Base-by-base conservation (phyloP, 2,888 invertebrate genomes). In the Rhamphomyia laevipes region DNA sequence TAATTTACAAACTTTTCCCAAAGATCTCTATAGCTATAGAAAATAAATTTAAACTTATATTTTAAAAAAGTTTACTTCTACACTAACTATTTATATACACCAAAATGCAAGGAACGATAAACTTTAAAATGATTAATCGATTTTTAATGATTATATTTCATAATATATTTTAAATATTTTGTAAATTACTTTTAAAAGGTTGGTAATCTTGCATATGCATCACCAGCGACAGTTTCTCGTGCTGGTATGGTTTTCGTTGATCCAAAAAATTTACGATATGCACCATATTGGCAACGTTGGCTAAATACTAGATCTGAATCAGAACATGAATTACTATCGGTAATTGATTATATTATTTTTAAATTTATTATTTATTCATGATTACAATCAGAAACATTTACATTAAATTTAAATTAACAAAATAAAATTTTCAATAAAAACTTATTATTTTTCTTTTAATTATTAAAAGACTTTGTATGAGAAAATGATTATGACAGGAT, bases 171-270 rank as follows among this genome's bases (percentile, higher is more conserved):
- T n/a, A n/a, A 27, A 27, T 27, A 27, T 27, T 9, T 9, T 27
- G 23, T 27, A 7, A 7, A 21, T 21, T 21, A 21, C 21, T 35
- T 40, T 45, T 51, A 55, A 11, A 55, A 81, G 81, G 88, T 93
- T 23, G 91, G 87, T 2, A 86, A 92, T 68, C 73, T 94, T 53
- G 83, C 84, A 66, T 91, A 84, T 60, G 93, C 93, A 0, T 93
- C 93, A 0, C 94, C 94, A 0, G 92, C 93, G 1, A 93, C 91
- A 0, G 89, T 94, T 4, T 92, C 92, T 0, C 76, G 93, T 48
- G 91, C 91, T 10, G 93, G 92, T 31, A 92, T 94, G 91, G 91
- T 94, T 11, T 94, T 83, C 61, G 90, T 94, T 0, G 92, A 93
- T 62, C 91, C 93, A 0, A 91, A 91, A 70, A 90, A 90, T 68